Conservation (phyloP, 2,888 invertebrate genomes). For the Magallana nippona region DNA sequence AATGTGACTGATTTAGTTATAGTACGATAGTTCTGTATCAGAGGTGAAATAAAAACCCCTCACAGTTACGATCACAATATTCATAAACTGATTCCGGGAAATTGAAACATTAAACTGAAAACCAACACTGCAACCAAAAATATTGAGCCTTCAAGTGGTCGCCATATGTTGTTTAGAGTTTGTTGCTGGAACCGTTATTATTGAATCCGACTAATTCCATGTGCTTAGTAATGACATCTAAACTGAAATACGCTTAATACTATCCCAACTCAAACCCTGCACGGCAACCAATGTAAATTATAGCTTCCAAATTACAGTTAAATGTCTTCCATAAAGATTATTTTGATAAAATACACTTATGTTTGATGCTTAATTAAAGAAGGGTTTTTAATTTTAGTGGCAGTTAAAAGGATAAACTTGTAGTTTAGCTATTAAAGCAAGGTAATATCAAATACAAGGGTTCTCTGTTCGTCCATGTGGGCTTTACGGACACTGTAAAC, state of each 20-base stretch:
- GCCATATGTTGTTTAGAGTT: too few relatives aligned
- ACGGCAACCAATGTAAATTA: constrained; percentile 22
- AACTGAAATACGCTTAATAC: neutral
- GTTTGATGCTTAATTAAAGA: neutral
- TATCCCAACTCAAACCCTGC: neutral
- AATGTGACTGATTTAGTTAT: too few relatives aligned
- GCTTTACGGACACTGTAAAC: too few relatives aligned
- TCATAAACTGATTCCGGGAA: too few relatives aligned
- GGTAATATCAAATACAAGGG: neutral
- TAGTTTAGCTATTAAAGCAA: neutral
- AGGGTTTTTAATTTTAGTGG: neutral
- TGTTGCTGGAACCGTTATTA: neutral
- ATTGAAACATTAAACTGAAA: too few relatives aligned
- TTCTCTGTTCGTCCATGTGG: too few relatives aligned
- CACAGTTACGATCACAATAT: too few relatives aligned
- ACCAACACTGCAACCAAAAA: too few relatives aligned
- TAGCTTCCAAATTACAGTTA: constrained; percentile 11
- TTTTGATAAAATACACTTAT: constrained; percentile 16
- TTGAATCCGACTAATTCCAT: neutral
- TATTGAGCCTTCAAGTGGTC: too few relatives aligned
- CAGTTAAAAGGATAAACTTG: constrained; percentile 3
- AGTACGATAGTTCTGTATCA: too few relatives aligned
- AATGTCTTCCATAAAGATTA: constrained; percentile 9
- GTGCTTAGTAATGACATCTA: neutral
- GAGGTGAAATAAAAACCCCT: too few relatives aligned